A percentile compares a stretch with the other conserved stretches of the same genome.
Evolutionary conservation across 2,888 invertebrate species (phyloP).

Genomic region (Agriopis marginaria): DNA sequence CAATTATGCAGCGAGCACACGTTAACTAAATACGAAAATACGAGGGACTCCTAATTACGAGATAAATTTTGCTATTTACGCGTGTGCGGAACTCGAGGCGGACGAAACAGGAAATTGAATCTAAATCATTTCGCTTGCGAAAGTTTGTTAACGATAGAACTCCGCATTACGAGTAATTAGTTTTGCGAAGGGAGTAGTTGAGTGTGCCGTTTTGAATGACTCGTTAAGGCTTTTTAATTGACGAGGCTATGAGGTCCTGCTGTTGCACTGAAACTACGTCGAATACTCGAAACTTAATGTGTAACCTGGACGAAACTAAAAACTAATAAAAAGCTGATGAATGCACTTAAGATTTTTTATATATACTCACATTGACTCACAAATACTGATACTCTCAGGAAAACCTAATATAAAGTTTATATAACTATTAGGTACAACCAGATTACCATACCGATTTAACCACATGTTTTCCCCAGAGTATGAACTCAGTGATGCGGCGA

Average conservation of each 20-base stretch:
- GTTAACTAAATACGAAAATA: slow-evolving; percentile 57
- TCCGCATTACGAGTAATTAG: slow-evolving; percentile 36
- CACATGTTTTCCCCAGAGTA: slow-evolving; percentile 12
- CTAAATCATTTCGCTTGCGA: slow-evolving; percentile 53
- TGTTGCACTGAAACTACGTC: background rate
- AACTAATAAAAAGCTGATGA: too few species aligned
- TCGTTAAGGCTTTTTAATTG: slow-evolving; percentile 25
- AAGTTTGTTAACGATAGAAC: slow-evolving; percentile 40
- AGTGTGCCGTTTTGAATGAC: slow-evolving; percentile 21
- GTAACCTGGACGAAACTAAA: too few species aligned
- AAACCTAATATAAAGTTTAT: too few species aligned
- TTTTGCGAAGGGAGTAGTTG: slow-evolving; percentile 26
- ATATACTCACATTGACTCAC: too few species aligned
- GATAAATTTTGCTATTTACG: slow-evolving; percentile 52
- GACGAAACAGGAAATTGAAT: slow-evolving; percentile 54
- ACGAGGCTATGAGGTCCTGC: background rate
- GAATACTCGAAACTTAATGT: background rate
- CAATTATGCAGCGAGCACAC: slow-evolving; percentile 48
- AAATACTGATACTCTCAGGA: too few species aligned
- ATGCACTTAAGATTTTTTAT: too few species aligned
- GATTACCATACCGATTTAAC: background rate
- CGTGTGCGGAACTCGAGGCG: slow-evolving; percentile 43
- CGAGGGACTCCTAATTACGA: slow-evolving; percentile 55
- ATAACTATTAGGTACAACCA: background rate
- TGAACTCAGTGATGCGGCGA: slow-evolving; percentile 12